A percentile compares a stretch with the other conserved stretches of the same genome.
phyloP scores from a whole-genome alignment of 2,113 vertebrate species.

The Thalassarche chlororhynchos region DNA sequence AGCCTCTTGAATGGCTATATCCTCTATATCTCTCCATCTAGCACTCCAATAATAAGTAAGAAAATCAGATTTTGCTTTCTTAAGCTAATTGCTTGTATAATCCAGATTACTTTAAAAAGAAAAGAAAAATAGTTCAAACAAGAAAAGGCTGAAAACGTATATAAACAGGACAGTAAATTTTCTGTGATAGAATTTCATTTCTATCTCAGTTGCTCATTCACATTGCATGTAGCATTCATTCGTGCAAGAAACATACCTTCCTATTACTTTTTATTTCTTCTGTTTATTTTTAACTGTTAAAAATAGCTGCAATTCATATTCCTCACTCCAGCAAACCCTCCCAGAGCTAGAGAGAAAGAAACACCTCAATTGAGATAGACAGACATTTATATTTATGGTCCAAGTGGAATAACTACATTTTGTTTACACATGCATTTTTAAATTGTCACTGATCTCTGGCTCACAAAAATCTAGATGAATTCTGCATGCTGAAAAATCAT shows the following conservation, averaged over 20 bases:
- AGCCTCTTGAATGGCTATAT: background rate
- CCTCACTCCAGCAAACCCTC: background rate
- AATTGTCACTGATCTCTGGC: background rate
- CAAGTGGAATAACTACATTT: background rate
- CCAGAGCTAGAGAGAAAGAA: background rate
- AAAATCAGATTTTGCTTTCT: background rate
- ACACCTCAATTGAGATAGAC: accelerated
- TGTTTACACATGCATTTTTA: background rate
- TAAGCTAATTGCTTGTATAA: background rate
- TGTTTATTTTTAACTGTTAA: background rate
- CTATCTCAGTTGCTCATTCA: background rate
- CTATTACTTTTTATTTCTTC: background rate
- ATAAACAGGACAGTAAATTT: background rate
- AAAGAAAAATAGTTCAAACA: background rate
- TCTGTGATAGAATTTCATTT: background rate
- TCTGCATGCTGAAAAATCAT: background rate
- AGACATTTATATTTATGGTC: background rate
- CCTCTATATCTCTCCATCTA: background rate
- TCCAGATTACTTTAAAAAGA: background rate
- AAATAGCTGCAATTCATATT: background rate
- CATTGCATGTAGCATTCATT: background rate
- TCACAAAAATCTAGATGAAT: background rate
- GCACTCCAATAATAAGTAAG: background rate
- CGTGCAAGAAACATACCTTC: background rate
- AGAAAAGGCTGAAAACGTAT: background rate